Conservation (phyloP, 2,888 invertebrate species). For the Plagodis pulveraria region DNA sequence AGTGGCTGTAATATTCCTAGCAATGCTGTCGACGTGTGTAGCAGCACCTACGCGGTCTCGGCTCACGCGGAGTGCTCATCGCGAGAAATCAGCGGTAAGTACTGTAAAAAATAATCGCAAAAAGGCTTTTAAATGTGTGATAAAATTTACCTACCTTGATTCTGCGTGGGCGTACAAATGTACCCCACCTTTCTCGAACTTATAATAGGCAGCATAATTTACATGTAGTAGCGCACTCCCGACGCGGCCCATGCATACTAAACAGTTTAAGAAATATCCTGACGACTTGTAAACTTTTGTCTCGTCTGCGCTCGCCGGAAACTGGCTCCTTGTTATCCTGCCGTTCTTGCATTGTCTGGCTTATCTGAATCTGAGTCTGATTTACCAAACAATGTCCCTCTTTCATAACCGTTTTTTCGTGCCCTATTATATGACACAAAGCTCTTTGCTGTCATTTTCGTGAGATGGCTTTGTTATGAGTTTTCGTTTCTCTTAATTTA, state of each 20-base stretch:
- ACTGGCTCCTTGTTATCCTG: constrained; percentile 65
- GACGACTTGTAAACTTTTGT: constrained; percentile 66
- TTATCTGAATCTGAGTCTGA: constrained; percentile 64
- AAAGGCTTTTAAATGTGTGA: constrained; percentile 13
- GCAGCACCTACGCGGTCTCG: constrained; percentile 65
- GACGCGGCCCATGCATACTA: constrained; percentile 68
- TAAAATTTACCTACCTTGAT: constrained; percentile 18
- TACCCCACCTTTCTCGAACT: constrained; percentile 42
- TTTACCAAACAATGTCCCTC: constrained; percentile 62
- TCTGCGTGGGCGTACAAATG: constrained; percentile 33
- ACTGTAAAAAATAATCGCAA: constrained; percentile 20
- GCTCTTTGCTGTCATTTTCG: constrained; percentile 37
- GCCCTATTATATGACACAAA: constrained; percentile 47
- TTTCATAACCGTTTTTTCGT: constrained; percentile 50
- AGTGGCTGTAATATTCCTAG: constrained; percentile 63
- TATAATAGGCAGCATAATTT: constrained; percentile 50
- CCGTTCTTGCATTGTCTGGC: constrained; percentile 69
- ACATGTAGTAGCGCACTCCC: constrained; percentile 50
- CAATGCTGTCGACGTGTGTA: constrained; percentile 60
- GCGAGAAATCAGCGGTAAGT: constrained; percentile 71
- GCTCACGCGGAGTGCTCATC: constrained; percentile 56
- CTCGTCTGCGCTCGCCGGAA: constrained; percentile 71
- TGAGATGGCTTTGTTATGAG: constrained; percentile 33
- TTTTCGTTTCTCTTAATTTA: constrained; percentile 29
- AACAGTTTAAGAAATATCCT: constrained; percentile 63